Conservation (phyloP, 1,140 invertebrate species). For the Dinothrombium tinctorium region DNA sequence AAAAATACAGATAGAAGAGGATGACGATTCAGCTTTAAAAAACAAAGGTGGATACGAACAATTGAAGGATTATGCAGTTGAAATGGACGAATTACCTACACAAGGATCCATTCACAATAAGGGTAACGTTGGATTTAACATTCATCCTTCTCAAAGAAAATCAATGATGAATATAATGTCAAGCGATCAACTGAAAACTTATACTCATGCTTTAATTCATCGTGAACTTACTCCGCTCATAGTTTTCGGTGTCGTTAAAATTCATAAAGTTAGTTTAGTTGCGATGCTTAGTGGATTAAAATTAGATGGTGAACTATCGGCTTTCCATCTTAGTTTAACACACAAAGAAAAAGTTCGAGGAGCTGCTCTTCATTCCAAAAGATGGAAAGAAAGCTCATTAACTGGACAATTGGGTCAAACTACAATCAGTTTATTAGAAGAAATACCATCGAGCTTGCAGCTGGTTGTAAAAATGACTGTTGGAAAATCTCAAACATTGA, state of each 20-base stretch:
- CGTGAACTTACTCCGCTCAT: constrained; percentile 30
- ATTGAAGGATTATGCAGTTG: constrained; percentile 18
- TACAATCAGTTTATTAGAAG: constrained; percentile 74
- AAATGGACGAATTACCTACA: constrained; percentile 23
- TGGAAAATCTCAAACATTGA: constrained; percentile 68
- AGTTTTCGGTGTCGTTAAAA: constrained; percentile 66
- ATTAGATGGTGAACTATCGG: constrained; percentile 64
- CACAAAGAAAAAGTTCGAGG: constrained; percentile 47
- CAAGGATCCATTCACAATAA: constrained; percentile 13
- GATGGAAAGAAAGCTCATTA: constrained; percentile 52
- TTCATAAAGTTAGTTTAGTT: constrained; percentile 58
- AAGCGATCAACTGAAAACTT: constrained; percentile 13
- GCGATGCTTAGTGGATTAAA: constrained; percentile 80
- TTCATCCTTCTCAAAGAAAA: not conserved
- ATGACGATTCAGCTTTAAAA: constrained; percentile 22
- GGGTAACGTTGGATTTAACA: constrained; percentile 13
- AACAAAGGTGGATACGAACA: constrained; percentile 28
- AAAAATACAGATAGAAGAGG: constrained; percentile 24
- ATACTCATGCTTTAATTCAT: constrained; percentile 20
- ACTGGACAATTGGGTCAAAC: constrained; percentile 71
- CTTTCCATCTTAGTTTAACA: constrained; percentile 38
- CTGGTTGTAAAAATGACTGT: constrained; percentile 75
- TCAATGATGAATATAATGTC: constrained; percentile 6
- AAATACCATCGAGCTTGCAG: constrained; percentile 56
- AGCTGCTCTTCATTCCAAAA: constrained; percentile 23